Percentiles rank a stretch among this genome's conserved stretches.
Conservation (phyloP, 2,113 vertebrate species). For the Aythya baeri region DNA sequence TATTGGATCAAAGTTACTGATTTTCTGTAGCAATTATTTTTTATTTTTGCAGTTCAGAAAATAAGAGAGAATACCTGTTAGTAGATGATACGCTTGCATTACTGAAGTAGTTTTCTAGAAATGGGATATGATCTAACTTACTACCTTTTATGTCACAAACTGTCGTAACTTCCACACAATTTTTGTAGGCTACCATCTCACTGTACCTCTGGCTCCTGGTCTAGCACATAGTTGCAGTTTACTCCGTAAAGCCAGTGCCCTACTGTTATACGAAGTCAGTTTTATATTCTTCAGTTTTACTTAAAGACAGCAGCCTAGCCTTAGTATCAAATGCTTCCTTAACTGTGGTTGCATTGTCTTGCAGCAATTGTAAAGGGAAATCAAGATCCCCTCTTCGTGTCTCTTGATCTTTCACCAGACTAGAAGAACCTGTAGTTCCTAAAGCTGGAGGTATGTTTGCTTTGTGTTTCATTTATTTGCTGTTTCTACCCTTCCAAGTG, state of each 20-base stretch:
- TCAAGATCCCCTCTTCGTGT: not conserved
- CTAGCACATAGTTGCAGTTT: not conserved
- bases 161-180: not conserved
- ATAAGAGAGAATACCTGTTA: not conserved
- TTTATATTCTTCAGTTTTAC: not conserved
- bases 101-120: not conserved
- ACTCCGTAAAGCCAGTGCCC: not conserved
- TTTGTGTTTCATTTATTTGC: conserved; percentile 22
- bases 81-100: not conserved
- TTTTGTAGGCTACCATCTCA: not conserved
- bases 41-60: not conserved
- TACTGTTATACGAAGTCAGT: not conserved
- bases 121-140: not conserved
- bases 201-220: not conserved
- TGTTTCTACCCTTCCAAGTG: not conserved
- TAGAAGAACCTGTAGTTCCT: conserved; percentile 44
- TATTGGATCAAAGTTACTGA: not conserved
- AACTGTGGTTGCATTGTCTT: not conserved
- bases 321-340: not conserved
- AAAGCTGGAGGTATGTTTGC: conserved; percentile 24
- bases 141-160: not conserved
- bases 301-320: not conserved
- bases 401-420: conserved; percentile 28
- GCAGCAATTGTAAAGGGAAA: conserved; percentile 11
- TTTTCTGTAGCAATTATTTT: not conserved